These are phyloP conservation scores for Dastarcus helophoroides DNA, from an alignment of 2,888 invertebrate species.

Conservation along the genomic window DNA sequence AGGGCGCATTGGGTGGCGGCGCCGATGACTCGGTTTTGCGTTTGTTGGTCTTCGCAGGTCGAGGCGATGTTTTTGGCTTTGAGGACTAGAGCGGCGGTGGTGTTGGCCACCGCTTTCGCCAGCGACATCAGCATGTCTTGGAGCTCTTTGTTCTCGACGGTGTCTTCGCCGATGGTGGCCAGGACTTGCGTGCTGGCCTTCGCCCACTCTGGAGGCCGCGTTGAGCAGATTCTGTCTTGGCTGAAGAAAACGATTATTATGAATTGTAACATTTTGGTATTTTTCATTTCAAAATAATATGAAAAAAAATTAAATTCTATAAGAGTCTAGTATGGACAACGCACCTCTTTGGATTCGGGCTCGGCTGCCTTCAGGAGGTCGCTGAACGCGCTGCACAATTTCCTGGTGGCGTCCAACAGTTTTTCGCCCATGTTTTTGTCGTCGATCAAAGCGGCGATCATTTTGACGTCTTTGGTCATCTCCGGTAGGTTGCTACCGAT, in stretches of 20 bases:
- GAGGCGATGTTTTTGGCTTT: constrained; percentile 95
- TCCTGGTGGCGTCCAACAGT: constrained; percentile 82
- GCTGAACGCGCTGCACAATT: constrained; percentile 85
- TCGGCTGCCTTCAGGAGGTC: constrained; percentile 92
- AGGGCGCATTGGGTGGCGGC: constrained; percentile 95
- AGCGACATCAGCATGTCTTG: constrained; percentile 83
- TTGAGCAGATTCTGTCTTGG: constrained; percentile 86
- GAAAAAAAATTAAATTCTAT: constrained; percentile 4
- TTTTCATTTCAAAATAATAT: constrained; percentile 3
- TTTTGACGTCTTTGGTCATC: constrained; percentile 86
- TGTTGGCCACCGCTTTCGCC: constrained; percentile 96
- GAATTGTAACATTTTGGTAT: constrained; percentile 10
- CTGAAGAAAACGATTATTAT: constrained; percentile 33
- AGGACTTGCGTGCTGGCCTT: constrained; percentile 91
- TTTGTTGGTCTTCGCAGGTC: constrained; percentile 67
- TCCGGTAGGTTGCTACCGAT: constrained; percentile 94
- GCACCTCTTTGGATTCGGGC: constrained; percentile 73
- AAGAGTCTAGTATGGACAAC: constrained; percentile 2
- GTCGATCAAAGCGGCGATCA: constrained; percentile 92
- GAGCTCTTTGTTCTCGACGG: constrained; percentile 70
- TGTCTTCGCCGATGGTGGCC: constrained; percentile 85
- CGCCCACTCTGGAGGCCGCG: constrained; percentile 93
- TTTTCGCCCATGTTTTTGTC: constrained; percentile 72
- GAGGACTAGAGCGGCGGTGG: constrained; percentile 90
- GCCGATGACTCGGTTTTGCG: constrained; percentile 82